Base-by-base conservation (phyloP, 1,140 invertebrate genomes). In the Leucophenga varia region DNA sequence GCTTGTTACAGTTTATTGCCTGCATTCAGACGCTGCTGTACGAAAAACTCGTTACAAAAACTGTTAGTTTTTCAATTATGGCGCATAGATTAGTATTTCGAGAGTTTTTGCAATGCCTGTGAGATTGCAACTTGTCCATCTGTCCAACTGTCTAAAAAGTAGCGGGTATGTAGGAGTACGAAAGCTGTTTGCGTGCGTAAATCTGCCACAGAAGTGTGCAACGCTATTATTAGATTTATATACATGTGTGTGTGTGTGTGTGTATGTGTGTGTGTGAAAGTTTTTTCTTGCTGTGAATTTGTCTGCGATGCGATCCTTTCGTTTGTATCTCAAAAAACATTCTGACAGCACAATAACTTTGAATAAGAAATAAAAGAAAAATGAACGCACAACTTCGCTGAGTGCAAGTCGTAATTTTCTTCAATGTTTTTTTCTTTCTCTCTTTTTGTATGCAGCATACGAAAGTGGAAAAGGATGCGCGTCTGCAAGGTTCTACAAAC, bases 41-140 rank as follows among this genome's bases (percentile, higher is more conserved):
- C 63, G 61, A 68, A 68, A 68, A 67, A 63, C 59, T 67, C 63
- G 63, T 63, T 68, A 68, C 55, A 59, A 61, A 67, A 63, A 67
- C 49, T 51, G 63, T 67, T 63, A 63, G 59, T 63, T 59, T 67
- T 67, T 67, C 63, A 67, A 67, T 67, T 67, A 67, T 67, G 55
- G 63, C 56, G 59, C 63, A 51, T 63, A 67, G 63, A 67, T 67
- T 67, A 67, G 63, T 67, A 67, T 67, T 67, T 63, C n/a, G 3
- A 17, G 7, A 61, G 57, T 48, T 43, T 34, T 21, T 35, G n/a
- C n/a, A 21, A 20, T 47, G 14, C 40, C n/a, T 10, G 14, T 13
- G 9, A n/a, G n/a, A n/a, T n/a, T n/a, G n/a, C n/a, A n/a, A n/a
- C n/a, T n/a, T n/a, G n/a, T n/a, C n/a, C n/a, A n/a, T n/a, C n/a